A percentile compares a stretch with the other conserved stretches of the same genome.
Evolutionary conservation across 1,140 invertebrate species (phyloP).

Genomic region (Hyphantria cunea): DNA sequence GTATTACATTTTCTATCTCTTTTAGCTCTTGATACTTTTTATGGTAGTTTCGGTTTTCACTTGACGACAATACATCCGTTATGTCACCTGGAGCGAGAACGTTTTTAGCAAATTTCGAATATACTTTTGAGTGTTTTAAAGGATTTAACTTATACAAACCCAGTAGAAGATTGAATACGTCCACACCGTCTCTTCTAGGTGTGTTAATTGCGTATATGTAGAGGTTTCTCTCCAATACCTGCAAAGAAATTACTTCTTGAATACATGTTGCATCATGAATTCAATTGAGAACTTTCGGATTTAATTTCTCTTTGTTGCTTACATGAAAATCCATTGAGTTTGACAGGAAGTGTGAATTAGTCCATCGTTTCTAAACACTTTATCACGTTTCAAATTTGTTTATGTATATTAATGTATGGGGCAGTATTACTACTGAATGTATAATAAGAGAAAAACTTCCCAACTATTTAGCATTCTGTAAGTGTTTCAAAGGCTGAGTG

Average conservation of each 20-base stretch:
- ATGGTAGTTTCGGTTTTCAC: constrained; percentile 56
- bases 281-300: not conserved
- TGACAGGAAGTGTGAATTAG: constrained; percentile 17
- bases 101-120: constrained; percentile 57
- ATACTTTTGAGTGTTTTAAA: constrained; percentile 58
- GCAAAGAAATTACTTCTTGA: constrained; percentile 8
- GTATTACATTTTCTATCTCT: constrained; percentile 41
- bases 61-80: constrained; percentile 43
- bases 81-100: constrained; percentile 38
- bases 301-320: not conserved
- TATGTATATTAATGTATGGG: constrained; percentile 20
- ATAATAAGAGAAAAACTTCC: constrained; percentile 27
- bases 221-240: constrained; percentile 1
- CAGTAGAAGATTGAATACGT: constrained; percentile 51
- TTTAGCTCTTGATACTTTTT: constrained; percentile 31
- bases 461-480: constrained; percentile 10
- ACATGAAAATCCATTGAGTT: not conserved
- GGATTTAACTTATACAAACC: constrained; percentile 68
- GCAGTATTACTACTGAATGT: constrained; percentile 18
- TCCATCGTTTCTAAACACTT: constrained; percentile 12
- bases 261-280: not conserved
- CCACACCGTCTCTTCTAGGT: not conserved
- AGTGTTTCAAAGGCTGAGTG: constrained; percentile 10
- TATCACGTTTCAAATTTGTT: constrained; percentile 7
- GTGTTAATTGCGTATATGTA: not conserved